A percentile compares a stretch with the other conserved stretches of the same genome.
These are phyloP conservation scores for Jaculus jaculus DNA, from an alignment of 2,113 vertebrate genomes.

Conservation along the genomic window DNA sequence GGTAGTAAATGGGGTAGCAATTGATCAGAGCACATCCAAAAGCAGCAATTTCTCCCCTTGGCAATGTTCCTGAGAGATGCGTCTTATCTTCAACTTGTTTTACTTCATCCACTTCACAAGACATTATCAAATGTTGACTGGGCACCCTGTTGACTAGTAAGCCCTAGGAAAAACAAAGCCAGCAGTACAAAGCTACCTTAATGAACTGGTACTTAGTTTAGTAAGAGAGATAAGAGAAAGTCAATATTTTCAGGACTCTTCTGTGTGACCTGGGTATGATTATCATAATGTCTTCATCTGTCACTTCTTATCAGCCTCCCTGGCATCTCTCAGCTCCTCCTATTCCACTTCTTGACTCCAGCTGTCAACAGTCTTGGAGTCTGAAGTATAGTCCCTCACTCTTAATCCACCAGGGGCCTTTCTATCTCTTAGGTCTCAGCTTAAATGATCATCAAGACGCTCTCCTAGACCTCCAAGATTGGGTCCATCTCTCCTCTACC, in stretches of 20 bases:
- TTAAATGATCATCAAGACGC: not conserved
- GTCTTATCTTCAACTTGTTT: not conserved
- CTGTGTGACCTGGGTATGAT: not conserved
- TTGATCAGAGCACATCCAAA: not conserved
- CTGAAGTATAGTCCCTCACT: not conserved
- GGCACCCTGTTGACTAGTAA: not conserved
- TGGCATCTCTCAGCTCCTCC: not conserved
- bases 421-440: not conserved
- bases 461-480: not conserved
- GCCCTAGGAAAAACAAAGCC: not conserved
- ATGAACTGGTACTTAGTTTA: not conserved
- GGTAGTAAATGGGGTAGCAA: not conserved
- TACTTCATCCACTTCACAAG: not conserved
- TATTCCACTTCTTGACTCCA: not conserved
- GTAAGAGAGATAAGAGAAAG: no score
- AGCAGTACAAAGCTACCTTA: not conserved
- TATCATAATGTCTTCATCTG: not conserved
- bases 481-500: not conserved
- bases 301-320: not conserved
- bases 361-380: fast-evolving
- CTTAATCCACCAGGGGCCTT: not conserved
- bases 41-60: no score
- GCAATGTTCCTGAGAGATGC: not conserved
- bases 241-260: not conserved
- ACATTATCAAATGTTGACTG: not conserved